Base-by-base conservation (phyloP, 2,888 invertebrate species). In the Corbicula japonica region DNA sequence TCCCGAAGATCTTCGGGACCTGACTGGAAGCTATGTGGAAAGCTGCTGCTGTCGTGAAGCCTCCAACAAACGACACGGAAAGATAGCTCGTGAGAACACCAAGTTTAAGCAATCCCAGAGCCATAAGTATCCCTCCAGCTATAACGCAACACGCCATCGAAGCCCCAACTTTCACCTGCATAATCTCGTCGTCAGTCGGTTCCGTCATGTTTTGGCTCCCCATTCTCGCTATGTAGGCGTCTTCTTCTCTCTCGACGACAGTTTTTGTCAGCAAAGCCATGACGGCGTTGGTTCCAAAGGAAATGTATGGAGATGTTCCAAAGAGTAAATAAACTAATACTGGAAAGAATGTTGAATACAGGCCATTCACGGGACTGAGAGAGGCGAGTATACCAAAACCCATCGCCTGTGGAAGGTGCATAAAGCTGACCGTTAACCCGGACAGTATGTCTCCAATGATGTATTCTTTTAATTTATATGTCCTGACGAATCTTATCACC, bases 361-460 rank as follows among this genome's bases (percentile, higher is more conserved):
- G 84, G 0, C 91, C 91, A 58, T 88, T 72, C 4, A 88, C 77
- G 15, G 91, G 89, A 1, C 83, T 78, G 18, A 91, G 80, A n/a
- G 86, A 86, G 10, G 91, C 88, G 23, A 91, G 86, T n/a, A 89
- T 73, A 23, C 90, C 90, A 66, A 89, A 90, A 4, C 90, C 91
- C 76, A 91, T 87, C 15, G 91, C 90, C 75, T 91, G 92, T 1
- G 92, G 91, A 35, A 92, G 86, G 71, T 92, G 91, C 75, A 92
- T 86, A 71, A 91, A 90, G 15, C 88, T 90, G 26, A 86, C 87
- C 10, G 91, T 90, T 15, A 92, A 65, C 1, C 91, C 92, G 18
- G 90, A 84, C 12, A 91, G 44, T 21, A 89, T 30, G 79, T 91
- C 92, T 8, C 74, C 83, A n/a, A 89, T 32, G 0, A 90, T 69